Evolutionary conservation across 1,140 invertebrate genomes (phyloP).

Genomic region (Zaprionus capensis): DNA sequence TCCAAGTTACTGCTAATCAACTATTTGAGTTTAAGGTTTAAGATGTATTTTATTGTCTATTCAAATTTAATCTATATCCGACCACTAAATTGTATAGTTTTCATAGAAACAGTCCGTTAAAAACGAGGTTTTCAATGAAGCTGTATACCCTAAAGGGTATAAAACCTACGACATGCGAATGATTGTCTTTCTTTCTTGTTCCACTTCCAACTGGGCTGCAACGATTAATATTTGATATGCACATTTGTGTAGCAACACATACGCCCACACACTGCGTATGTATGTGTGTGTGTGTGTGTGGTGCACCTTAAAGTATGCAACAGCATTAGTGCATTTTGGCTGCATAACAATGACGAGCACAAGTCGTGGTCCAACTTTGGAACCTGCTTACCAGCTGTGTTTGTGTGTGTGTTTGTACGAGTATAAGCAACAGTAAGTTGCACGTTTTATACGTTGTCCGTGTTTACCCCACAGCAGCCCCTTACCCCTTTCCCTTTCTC

Average conservation of each 20-base stretch:
- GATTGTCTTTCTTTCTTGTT: background rate
- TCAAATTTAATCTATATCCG: too few relatives aligned
- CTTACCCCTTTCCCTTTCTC: background rate
- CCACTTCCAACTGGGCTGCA: background rate
- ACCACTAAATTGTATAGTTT: too few relatives aligned
- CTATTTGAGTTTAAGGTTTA: too few relatives aligned
- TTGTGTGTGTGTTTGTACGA: background rate
- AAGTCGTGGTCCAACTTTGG: conserved; percentile 28
- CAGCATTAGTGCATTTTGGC: conserved; percentile 61
- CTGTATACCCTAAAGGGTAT: background rate
- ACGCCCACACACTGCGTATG: background rate
- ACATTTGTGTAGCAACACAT: conserved; percentile 14
- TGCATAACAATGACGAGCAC: conserved; percentile 54
- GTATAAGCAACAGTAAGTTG: conserved; percentile 46
- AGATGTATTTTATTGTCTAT: too few relatives aligned
- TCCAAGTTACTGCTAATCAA: rapidly evolving
- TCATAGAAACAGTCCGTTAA: too few relatives aligned
- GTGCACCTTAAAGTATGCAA: conserved; percentile 51
- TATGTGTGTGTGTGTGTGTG: background rate
- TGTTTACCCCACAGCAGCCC: background rate
- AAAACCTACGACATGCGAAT: background rate
- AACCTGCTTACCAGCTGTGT: background rate
- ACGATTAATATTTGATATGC: conserved; percentile 46
- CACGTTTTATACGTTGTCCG: conserved; percentile 49
- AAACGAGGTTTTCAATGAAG: too few relatives aligned